Base-by-base conservation (phyloP, 2,113 vertebrate genomes). In the Seriola quinqueradiata region DNA sequence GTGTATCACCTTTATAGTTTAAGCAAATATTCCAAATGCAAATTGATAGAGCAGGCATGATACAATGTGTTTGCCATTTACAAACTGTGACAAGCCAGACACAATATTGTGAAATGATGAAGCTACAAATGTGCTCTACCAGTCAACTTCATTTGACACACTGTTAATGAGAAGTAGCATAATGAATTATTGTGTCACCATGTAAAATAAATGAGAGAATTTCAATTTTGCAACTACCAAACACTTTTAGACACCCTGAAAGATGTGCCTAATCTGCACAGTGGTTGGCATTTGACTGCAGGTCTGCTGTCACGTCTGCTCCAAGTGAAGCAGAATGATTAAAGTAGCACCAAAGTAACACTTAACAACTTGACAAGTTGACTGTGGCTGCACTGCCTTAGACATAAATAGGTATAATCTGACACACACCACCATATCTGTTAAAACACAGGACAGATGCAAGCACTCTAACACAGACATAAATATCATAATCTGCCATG, bases 181-280 rank as follows among this genome's bases (percentile, higher is more conserved):
- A 68, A 89, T 85, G 75, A 84, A 93, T 90, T 38, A 84, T 73
- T 76, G 79, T 92, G 88, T 87, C 89, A 91, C 50, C 60, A 28
- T 48, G 23, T 70, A 38, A 83, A 86, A 88, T 85, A 83, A 89
- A 90, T 72, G 61, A 74, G 65, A 54, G 58, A 73, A 77, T 83
- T 85, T 81, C 10, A 82, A 85, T 75, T 91, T 79, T 84, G 67
- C 68, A 73, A 57, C 58, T 67, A 63, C 11, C 40, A 84, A 86
- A 86, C 68, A 70, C 70, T 91, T 87, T 76, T 64, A 65, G 70
- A 85, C 85, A 80, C 19, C 36, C 57, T 79, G 73, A 82, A 72
- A 83, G 76, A 81, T 83, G 74, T 63, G 61, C 19, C 60, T 84
- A 79, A 89, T 92, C 82, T 90, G 77, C 68, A 59, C 55, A 8